Evolutionary conservation across 2,888 invertebrate genomes (phyloP).

Genomic region (Mythimna lalbum): DNA sequence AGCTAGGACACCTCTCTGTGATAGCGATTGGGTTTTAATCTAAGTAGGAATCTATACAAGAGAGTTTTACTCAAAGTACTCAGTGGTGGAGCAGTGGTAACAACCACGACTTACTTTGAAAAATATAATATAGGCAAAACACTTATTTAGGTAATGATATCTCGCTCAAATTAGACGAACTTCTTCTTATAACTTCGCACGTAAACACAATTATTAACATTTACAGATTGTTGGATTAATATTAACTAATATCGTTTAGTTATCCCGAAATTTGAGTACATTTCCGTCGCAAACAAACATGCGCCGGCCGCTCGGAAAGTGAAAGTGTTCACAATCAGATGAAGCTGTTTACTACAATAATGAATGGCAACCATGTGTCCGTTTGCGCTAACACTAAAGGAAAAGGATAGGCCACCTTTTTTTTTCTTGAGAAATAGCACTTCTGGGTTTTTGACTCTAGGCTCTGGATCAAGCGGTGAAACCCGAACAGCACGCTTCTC

Average conservation of each 20-base stretch:
- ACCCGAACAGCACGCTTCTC: neutral
- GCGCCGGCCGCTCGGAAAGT: neutral
- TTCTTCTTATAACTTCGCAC: too few relatives aligned
- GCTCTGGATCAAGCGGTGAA: neutral
- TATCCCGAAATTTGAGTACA: neutral
- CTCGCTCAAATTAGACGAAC: neutral
- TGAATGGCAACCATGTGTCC: neutral
- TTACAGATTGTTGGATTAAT: neutral
- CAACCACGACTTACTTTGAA: too few relatives aligned
- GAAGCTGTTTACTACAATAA: neutral
- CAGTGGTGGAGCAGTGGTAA: too few relatives aligned
- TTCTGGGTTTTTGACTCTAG: too few relatives aligned
- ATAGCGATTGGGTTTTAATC: too few relatives aligned
- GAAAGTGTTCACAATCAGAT: constrained; percentile 24
- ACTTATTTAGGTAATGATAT: neutral
- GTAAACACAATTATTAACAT: neutral
- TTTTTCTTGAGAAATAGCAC: neutral
- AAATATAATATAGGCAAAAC: too few relatives aligned
- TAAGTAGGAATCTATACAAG: too few relatives aligned
- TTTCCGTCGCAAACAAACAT: neutral
- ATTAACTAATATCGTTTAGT: neutral
- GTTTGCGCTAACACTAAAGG: neutral
- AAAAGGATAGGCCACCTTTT: too few relatives aligned
- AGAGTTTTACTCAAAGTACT: too few relatives aligned
- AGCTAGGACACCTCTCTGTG: too few relatives aligned